These are phyloP conservation scores for Omphaloscelis lunosa DNA, from an alignment of 2,888 invertebrate species.

Conservation along the genomic window DNA sequence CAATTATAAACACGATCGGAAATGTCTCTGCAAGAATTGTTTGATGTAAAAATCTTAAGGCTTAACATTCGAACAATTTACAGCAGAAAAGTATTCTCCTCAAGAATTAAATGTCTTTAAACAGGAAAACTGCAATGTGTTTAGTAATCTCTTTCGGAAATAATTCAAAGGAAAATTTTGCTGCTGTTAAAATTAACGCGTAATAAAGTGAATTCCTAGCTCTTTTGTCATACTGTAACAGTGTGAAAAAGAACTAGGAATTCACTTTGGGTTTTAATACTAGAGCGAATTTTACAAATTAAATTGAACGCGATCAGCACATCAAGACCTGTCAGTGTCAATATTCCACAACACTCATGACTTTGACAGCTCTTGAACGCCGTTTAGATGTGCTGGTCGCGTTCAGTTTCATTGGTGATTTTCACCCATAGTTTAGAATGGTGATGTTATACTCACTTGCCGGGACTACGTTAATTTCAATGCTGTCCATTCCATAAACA, in stretches of 20 bases:
- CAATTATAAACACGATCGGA: slow-evolving; percentile 94
- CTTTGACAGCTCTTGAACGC: not conserved
- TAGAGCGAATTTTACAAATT: not conserved
- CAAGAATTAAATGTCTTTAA: slow-evolving; percentile 7
- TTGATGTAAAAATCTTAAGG: not conserved
- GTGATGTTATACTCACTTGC: slow-evolving; percentile 93
- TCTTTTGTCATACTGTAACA: no score
- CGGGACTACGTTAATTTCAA: slow-evolving; percentile 95
- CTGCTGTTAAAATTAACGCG: slow-evolving; percentile 4
- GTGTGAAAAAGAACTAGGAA: not conserved
- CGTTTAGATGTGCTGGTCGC: not conserved
- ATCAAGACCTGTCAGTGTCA: not conserved
- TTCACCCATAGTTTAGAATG: not conserved
- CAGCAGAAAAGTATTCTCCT: not conserved
- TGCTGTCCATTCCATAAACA: slow-evolving; percentile 95
- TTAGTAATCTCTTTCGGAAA: not conserved
- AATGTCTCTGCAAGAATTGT: slow-evolving; percentile 91
- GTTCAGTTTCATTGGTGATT: not conserved
- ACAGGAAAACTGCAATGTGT: not conserved
- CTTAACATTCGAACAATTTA: not conserved
- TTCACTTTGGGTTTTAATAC: not conserved
- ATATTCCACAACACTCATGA: not conserved
- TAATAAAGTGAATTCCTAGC: no score
- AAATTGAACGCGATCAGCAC: not conserved
- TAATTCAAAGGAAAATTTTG: not conserved